phyloP scores from a whole-genome alignment of 2,888 invertebrate genomes.

The Hartigia nigra region DNA sequence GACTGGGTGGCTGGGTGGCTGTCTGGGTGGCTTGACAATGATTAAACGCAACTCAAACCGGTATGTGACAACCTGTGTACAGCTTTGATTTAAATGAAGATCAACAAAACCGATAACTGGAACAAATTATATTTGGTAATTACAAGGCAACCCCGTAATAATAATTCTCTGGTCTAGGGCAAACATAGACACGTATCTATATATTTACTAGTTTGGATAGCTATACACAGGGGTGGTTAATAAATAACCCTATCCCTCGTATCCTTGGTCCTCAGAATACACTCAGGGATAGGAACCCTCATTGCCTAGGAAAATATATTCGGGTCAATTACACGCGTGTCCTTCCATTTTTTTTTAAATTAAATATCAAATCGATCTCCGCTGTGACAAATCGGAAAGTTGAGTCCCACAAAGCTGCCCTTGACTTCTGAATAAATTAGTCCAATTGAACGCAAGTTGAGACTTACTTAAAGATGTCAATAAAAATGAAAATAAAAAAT shows the following conservation, averaged over 20 bases:
- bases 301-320: not conserved
- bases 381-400: not conserved
- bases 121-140: constrained; percentile 9
- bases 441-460: not conserved
- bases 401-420: not conserved
- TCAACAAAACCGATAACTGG: constrained; percentile 1
- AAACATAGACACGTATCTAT: not conserved
- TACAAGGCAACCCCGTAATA: constrained; percentile 1
- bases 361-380: not conserved
- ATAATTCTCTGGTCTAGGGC: not conserved
- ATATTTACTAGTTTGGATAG: not conserved
- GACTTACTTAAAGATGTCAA: not conserved
- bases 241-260: not conserved
- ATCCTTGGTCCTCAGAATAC: not conserved
- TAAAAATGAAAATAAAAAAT: not conserved
- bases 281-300: not conserved
- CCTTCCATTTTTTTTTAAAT: not conserved
- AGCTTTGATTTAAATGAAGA: constrained; percentile 9
- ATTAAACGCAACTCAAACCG: constrained; percentile 10
- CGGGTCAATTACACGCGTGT: not conserved
- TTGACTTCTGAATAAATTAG: not conserved
- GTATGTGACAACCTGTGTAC: constrained; percentile 9
- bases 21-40: constrained; percentile 4
- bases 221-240: not conserved
- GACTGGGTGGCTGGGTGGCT: not conserved